phyloP scores from a whole-genome alignment of 64 coral and sea anemone species.

The Montipora capricornis region DNA sequence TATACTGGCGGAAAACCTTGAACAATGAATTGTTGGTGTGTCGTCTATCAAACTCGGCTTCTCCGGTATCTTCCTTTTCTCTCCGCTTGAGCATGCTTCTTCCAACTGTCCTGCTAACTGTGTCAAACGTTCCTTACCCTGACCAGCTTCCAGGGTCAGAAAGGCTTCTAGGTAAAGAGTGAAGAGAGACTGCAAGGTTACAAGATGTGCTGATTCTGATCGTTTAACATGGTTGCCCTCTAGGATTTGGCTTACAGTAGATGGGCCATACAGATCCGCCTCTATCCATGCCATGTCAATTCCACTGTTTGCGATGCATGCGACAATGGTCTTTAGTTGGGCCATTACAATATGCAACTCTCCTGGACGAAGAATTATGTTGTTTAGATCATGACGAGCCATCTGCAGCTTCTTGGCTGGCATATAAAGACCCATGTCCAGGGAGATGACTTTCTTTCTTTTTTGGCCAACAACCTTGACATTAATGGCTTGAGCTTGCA shows the following conservation, averaged over 20 bases:
- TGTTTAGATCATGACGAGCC: constrained; percentile 2
- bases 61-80: constrained; percentile 28
- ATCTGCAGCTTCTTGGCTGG: constrained; percentile 43
- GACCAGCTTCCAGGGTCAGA: constrained; percentile 12
- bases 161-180: constrained; percentile 63
- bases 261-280: constrained; percentile 51
- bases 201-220: constrained; percentile 53
- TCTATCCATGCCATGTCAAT: constrained; percentile 50
- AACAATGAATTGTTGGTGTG: no score
- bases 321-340: no score
- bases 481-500: background rate
- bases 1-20: no score
- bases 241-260: constrained; percentile 51
- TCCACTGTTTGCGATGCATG: background rate
- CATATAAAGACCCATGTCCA: constrained; percentile 20
- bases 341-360: background rate
- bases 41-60: background rate
- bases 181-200: constrained; percentile 64
- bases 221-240: constrained; percentile 57
- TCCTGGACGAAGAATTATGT: constrained; percentile 6
- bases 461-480: background rate
- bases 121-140: background rate
- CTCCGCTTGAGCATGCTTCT: constrained; percentile 44
- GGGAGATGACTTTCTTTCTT: background rate
- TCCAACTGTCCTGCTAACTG: constrained; percentile 30